Base-by-base conservation (phyloP, 1,140 invertebrate genomes). In the Metaphire vulgaris region DNA sequence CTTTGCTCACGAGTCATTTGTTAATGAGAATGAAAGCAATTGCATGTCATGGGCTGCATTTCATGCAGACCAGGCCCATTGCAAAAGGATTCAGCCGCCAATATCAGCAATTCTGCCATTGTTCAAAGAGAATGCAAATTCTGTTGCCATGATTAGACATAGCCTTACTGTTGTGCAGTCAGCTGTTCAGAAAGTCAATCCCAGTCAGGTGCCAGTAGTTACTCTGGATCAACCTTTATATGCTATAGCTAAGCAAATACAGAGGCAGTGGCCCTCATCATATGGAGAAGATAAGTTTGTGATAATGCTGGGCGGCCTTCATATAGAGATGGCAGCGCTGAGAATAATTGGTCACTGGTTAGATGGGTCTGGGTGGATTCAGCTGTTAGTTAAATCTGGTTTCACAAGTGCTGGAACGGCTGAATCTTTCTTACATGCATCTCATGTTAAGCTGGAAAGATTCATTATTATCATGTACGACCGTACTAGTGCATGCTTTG, bases 291-390 rank as follows among this genome's bases (percentile, higher is more conserved):
- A 79, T 2, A 78, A 75, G 66, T 77, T 76, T 69, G 21, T 82
- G 0, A 76, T 82, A 31, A 82, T 82, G 81, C 34, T 81, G n/a
- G 81, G 81, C 33, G 79, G 77, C 2, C 74, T 81, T 15, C 81
- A 81, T 70, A 76, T 78, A 56, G 79, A 81, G 72, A 80, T 80
- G 72, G 79, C 80, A 29, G 32, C 76, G 32, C 74, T 72, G 73
- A 81, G 64, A 21, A 79, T 78, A 21, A 32, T 82, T 26, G 80
- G 80, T 67, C 69, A 80, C 69, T 72, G 81, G 31, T 34, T 80
- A 31, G 72, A 77, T 28, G 80, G 74, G 56, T 75, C 66, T 77
- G 76, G 77, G 32, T 81, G 81, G 77, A 79, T 76, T 34, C 31
- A 79, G 12, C 67, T 26, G 28, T 74, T 74, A 14, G n/a, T 69